phyloP scores from a whole-genome alignment of 2,797 vertebrate species.

The Bovichtus diacanthus region DNA sequence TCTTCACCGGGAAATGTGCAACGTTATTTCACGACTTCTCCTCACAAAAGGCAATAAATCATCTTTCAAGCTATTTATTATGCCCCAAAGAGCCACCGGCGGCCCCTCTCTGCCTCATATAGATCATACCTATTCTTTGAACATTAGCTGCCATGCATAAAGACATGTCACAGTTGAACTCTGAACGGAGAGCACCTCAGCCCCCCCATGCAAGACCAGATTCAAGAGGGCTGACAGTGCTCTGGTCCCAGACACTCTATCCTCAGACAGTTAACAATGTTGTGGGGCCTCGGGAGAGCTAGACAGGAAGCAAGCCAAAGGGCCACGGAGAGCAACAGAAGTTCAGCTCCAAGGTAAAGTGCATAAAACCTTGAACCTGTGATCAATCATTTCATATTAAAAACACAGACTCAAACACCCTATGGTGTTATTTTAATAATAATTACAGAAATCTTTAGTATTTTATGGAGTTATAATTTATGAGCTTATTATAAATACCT shows the following conservation, averaged over 20 bases:
- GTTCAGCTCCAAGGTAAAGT: constrained; percentile 92
- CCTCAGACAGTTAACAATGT: constrained; percentile 85
- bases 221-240: constrained; percentile 59
- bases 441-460: constrained; percentile 53
- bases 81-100: constrained; percentile 68
- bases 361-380: constrained; percentile 89
- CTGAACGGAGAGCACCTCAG: constrained; percentile 61
- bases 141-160: constrained; percentile 80
- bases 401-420: constrained; percentile 40
- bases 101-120: constrained; percentile 73
- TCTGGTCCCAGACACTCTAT: constrained; percentile 78
- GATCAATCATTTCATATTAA: constrained; percentile 86
- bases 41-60: constrained; percentile 73
- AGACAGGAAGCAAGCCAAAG: constrained; percentile 91
- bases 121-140: constrained; percentile 81
- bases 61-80: constrained; percentile 78
- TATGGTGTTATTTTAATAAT: constrained; percentile 42
- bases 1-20: constrained; percentile 51
- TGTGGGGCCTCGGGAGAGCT: constrained; percentile 82
- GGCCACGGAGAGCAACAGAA: constrained; percentile 87
- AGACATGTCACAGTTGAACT: constrained; percentile 81
- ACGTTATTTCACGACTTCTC: constrained; percentile 66
- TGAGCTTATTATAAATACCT: constrained; percentile 83
- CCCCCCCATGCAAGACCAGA: constrained; percentile 63
- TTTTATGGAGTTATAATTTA: constrained; percentile 76